These are phyloP conservation scores for Austrofundulus limnaeus DNA, from an alignment of 2,113 vertebrate species.

Conservation along the genomic window DNA sequence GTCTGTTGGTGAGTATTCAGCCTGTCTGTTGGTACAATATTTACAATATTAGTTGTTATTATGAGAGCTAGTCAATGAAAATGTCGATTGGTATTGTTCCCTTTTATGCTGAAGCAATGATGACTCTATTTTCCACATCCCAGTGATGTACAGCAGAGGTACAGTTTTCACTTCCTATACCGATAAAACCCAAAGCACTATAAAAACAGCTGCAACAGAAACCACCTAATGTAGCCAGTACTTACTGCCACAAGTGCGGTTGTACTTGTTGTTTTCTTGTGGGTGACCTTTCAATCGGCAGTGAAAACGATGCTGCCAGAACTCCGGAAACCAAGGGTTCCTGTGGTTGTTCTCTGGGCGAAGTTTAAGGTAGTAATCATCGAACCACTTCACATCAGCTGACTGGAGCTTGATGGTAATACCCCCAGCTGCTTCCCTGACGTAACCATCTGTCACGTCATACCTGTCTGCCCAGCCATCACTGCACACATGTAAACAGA, in stretches of 20 bases:
- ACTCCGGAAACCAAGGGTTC: slow-evolving; percentile 98
- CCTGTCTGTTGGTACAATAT: slow-evolving; percentile 25
- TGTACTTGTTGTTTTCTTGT: slow-evolving; percentile 91
- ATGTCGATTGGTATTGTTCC: slow-evolving; percentile 21
- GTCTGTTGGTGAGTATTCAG: slow-evolving; percentile 13
- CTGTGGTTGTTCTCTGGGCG: slow-evolving; percentile 92
- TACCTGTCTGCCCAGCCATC: slow-evolving; percentile 98
- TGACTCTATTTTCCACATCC: background rate
- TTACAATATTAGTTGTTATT: slow-evolving; percentile 27
- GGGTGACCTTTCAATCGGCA: slow-evolving; percentile 90
- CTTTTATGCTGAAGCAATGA: slow-evolving; percentile 19
- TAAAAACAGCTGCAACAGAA: background rate
- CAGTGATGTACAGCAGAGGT: slow-evolving; percentile 1
- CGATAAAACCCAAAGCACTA: background rate
- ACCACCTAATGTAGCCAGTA: slow-evolving; percentile 9
- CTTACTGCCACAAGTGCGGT: slow-evolving; percentile 96
- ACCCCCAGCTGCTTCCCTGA: slow-evolving; percentile 91
- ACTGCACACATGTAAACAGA: slow-evolving; percentile 68
- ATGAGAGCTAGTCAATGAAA: slow-evolving; percentile 36
- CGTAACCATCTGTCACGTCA: slow-evolving; percentile 94
- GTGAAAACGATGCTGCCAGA: slow-evolving; percentile 96
- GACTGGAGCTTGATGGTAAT: slow-evolving; percentile 99
- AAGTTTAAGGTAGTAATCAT: slow-evolving; percentile 96
- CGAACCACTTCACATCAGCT: slow-evolving; percentile 96
- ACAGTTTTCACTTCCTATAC: background rate